phyloP scores from a whole-genome alignment of 2,888 invertebrate species.

The Diachrysia chrysitis region DNA sequence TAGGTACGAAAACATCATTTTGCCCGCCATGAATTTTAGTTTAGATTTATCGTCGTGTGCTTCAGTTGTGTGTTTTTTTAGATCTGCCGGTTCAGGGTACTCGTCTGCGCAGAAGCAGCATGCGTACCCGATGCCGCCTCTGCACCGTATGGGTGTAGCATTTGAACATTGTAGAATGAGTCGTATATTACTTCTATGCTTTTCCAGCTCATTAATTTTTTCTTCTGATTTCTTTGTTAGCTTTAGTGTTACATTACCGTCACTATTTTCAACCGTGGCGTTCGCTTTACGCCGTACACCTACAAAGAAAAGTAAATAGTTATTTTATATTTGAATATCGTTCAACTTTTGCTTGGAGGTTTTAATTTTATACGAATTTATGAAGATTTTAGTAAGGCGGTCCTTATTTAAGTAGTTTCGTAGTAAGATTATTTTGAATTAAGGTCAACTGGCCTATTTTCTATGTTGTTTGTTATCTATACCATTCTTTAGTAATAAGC shows the following conservation, averaged over 20 bases:
- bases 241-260: conserved; percentile 36
- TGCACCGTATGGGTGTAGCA: conserved; percentile 62
- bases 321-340: conserved; percentile 46
- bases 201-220: conserved; percentile 46
- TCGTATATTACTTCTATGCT: conserved; percentile 55
- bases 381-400: background rate
- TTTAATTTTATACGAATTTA: background rate
- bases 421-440: background rate
- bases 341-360: conserved; percentile 11
- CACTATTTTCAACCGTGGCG: conserved; percentile 40
- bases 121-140: conserved; percentile 61
- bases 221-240: conserved; percentile 20
- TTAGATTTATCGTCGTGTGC: conserved; percentile 60
- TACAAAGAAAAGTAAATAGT: conserved; percentile 64
- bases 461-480: too few relatives aligned
- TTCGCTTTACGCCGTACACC: conserved; percentile 60
- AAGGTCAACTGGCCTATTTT: too few relatives aligned
- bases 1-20: conserved; percentile 58
- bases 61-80: conserved; percentile 65
- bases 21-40: conserved; percentile 57
- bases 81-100: conserved; percentile 59
- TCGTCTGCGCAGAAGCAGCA: conserved; percentile 67
- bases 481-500: too few relatives aligned
- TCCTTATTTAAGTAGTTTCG: background rate
- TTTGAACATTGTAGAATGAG: conserved; percentile 64